Evolutionary conservation across 2,113 vertebrate species (phyloP).

Genomic region (Lophochroa leadbeateri): DNA sequence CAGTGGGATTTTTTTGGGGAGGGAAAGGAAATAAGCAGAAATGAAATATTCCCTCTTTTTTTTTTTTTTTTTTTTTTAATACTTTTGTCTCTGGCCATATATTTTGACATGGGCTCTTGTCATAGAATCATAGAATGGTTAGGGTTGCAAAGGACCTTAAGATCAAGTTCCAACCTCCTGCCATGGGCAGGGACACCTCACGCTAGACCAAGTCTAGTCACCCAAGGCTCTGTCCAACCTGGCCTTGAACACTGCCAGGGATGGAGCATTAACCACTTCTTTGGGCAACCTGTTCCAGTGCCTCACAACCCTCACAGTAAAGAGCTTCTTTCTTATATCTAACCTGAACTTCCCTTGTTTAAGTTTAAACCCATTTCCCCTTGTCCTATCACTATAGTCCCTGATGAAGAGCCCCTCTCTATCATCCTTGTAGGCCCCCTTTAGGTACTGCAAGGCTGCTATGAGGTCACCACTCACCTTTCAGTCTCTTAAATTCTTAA

Average conservation of each 20-base stretch:
- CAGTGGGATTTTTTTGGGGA: not conserved
- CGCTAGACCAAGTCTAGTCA: not conserved
- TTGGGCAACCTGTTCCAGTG: not conserved
- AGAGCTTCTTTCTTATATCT: not conserved
- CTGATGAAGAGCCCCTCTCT: not conserved
- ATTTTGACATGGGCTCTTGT: not conserved
- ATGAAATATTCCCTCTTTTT: not conserved
- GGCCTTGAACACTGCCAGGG: not conserved
- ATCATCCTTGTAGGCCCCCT: not conserved
- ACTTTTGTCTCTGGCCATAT: rapidly evolving
- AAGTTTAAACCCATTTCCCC: not conserved
- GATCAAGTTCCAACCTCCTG: not conserved
- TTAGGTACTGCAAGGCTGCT: not conserved
- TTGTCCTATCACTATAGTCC: not conserved
- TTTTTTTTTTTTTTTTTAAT: not conserved
- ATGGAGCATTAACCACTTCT: not conserved
- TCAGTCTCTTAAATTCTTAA: not conserved
- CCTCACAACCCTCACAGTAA: not conserved
- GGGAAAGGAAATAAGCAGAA: not conserved
- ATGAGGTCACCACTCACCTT: not conserved
- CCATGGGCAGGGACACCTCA: not conserved
- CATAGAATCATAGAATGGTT: not conserved
- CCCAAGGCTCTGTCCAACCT: not conserved
- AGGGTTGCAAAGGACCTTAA: not conserved
- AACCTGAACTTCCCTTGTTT: not conserved